Base-by-base conservation (phyloP, 2,888 invertebrate species). In the Parnassius orleans region DNA sequence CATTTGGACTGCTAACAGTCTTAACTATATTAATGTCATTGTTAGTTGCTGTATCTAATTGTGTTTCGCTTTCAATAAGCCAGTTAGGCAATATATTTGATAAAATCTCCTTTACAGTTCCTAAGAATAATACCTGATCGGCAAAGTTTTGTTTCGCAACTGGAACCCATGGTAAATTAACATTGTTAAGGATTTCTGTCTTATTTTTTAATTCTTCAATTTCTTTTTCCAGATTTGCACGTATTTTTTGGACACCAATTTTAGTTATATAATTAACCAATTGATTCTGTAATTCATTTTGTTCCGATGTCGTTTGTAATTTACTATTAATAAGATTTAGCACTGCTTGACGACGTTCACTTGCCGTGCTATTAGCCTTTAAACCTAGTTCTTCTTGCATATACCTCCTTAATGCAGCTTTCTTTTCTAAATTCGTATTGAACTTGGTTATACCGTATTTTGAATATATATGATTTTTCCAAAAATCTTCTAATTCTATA, bases 401-500 rank as follows among this genome's bases (percentile, higher is more conserved):
- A 67, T 86, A 90, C 64, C 68, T 81, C 43, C 79, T 76, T 1
- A 88, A 59, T 0, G 82, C 87, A 46, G 76, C 72, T 66, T 82
- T 78, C 66, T 81, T 87, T 62, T 86, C 86, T 47, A 84, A 65
- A 12, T 77, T 72, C 2, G 81, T 81, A 63, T 86, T 90, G 24
- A 72, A 68, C 44, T 70, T 67, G 51, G 75, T 77, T 61, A 90
- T 74, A 11, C 83, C 85, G 67, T 87, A 87, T 67, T 86, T 87
- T 43, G 78, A 68, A 66, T 84, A 89, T 10, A 90, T 77, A 57
- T 86, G 82, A 54, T 74, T 77, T 69, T 84, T 84, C 86, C 87
- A 90, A 55, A 90, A 71, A 56, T 88, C 86, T 71, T 86, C 85
- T n/a, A 90, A 68, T 55, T 90, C 87, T n/a, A 84, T 65, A 2